phyloP scores from a whole-genome alignment of 2,888 invertebrate species.

The Acanthosepion esculentum region DNA sequence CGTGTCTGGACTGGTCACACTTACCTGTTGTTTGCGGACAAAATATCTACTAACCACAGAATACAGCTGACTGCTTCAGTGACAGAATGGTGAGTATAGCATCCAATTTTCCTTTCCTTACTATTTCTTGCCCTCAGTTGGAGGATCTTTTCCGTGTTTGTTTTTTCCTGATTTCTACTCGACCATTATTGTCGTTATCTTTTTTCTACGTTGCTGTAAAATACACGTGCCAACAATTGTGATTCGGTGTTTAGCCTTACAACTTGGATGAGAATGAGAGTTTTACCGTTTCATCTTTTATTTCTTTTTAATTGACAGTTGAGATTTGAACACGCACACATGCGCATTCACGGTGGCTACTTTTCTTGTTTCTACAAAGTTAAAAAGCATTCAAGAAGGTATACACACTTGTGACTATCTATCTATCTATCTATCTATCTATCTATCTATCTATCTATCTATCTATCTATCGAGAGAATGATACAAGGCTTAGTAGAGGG shows the following conservation, averaged over 20 bases:
- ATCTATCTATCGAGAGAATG: not conserved
- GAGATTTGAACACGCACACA: not conserved
- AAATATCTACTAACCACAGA: not conserved
- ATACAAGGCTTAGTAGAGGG: no score
- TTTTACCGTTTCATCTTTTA: not conserved
- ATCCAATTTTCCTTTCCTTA: not conserved
- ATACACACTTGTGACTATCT: not conserved
- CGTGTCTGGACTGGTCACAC: not conserved
- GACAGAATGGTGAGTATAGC: not conserved
- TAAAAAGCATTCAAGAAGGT: no score
- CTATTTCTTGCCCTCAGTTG: not conserved
- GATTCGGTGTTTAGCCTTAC: not conserved
- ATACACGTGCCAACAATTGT: not conserved
- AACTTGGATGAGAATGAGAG: not conserved
- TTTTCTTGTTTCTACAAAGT: no score
- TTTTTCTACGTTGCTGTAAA: not conserved
- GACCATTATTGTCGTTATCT: not conserved
- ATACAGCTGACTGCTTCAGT: not conserved
- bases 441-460: constrained; percentile 11
- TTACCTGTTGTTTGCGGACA: constrained; percentile 1
- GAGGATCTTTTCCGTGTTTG: not conserved
- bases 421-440: not conserved
- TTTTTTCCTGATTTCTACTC: not conserved
- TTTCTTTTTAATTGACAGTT: no score
- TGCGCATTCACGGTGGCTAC: no score